A percentile compares a stretch with the other conserved stretches of the same genome.
These are phyloP conservation scores for Helicoverpa zea DNA, from an alignment of 1,140 invertebrate species.

Conservation along the genomic window DNA sequence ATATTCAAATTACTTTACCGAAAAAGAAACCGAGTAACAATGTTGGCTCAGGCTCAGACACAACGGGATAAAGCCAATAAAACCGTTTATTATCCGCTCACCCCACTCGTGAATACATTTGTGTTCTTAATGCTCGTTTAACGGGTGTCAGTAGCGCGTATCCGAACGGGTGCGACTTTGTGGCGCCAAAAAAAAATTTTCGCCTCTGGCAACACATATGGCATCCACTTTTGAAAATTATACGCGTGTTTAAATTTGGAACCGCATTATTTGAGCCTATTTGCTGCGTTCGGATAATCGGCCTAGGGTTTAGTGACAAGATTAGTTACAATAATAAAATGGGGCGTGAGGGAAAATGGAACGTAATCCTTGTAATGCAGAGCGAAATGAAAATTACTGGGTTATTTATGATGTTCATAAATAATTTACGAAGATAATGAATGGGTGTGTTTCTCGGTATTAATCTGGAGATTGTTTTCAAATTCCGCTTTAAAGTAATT, in stretches of 20 bases:
- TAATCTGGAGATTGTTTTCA: slow-evolving; percentile 11
- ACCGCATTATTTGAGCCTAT: slow-evolving; percentile 77
- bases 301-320: slow-evolving; percentile 79
- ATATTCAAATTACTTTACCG: slow-evolving; percentile 54
- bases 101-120: slow-evolving; percentile 69
- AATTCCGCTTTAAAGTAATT: slow-evolving; percentile 8
- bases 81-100: slow-evolving; percentile 76
- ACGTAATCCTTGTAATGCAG: slow-evolving; percentile 67
- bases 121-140: slow-evolving; percentile 69
- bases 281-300: slow-evolving; percentile 76
- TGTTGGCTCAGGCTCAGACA: slow-evolving; percentile 61
- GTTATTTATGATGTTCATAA: slow-evolving; percentile 50
- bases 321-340: slow-evolving; percentile 80
- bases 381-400: slow-evolving; percentile 70
- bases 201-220: slow-evolving; percentile 77
- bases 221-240: slow-evolving; percentile 75
- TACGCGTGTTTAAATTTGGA: slow-evolving; percentile 82
- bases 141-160: slow-evolving; percentile 59
- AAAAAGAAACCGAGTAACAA: slow-evolving; percentile 56
- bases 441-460: slow-evolving; percentile 24
- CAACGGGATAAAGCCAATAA: slow-evolving; percentile 75
- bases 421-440: slow-evolving; percentile 54
- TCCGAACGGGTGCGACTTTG: slow-evolving; percentile 68
- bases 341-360: slow-evolving; percentile 66
- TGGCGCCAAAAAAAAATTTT: slow-evolving; percentile 67